phyloP scores from a whole-genome alignment of 2,797 vertebrate species.

The Chloroceryle amazona region DNA sequence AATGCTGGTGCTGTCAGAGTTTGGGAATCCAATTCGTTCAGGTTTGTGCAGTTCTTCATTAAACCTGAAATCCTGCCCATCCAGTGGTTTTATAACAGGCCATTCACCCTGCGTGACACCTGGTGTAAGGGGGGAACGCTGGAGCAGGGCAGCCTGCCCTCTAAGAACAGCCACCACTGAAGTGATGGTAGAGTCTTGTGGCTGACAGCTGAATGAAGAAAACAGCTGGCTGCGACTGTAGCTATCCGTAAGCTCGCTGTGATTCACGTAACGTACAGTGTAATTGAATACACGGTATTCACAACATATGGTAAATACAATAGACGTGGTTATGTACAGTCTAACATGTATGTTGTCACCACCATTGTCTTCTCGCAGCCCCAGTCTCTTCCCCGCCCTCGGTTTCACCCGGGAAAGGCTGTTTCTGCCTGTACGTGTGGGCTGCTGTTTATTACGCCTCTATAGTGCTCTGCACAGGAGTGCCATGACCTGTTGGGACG shows the following conservation, averaged over 20 bases:
- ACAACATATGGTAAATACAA: not conserved
- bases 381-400: not conserved
- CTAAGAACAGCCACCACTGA: not conserved
- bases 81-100: not conserved
- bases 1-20: not conserved
- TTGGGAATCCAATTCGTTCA: not conserved
- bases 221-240: not conserved
- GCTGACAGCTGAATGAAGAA: not conserved
- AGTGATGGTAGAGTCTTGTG: not conserved
- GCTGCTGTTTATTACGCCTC: not conserved
- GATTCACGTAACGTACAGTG: not conserved
- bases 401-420: not conserved
- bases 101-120: not conserved
- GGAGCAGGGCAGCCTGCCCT: not conserved
- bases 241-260: not conserved
- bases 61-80: not conserved
- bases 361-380: not conserved
- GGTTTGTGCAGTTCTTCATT: not conserved
- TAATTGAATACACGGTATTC: not conserved
- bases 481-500: not conserved
- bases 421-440: not conserved
- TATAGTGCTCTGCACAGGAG: not conserved
- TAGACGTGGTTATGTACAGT: not conserved
- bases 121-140: not conserved
- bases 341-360: not conserved